Evolutionary conservation across 2,113 vertebrate genomes (phyloP).

Genomic region (Silurus meridionalis): DNA sequence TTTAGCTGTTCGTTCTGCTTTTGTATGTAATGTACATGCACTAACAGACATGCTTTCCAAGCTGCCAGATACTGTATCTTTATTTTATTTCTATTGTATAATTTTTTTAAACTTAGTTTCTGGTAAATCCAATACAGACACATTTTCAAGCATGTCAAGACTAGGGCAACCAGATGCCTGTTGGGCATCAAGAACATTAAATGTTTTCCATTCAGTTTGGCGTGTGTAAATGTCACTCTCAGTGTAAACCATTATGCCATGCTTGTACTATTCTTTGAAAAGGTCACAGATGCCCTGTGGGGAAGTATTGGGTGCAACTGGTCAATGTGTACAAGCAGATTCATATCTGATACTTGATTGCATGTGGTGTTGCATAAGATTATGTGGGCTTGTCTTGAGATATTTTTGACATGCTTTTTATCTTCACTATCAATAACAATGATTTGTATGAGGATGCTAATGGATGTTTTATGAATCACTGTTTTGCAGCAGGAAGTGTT

Average conservation of each 20-base stretch:
- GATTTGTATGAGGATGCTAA: not conserved
- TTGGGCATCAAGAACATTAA: constrained; percentile 52
- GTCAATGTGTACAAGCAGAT: not conserved
- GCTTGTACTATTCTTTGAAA: constrained; percentile 63
- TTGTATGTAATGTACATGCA: not conserved
- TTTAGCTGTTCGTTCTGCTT: not conserved
- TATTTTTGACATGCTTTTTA: not conserved
- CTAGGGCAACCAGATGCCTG: constrained; percentile 19
- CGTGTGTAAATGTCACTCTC: constrained; percentile 70
- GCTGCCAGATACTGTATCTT: not conserved
- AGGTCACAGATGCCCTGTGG: constrained; percentile 66
- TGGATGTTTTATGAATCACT: not conserved
- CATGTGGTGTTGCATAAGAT: not conserved
- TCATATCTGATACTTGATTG: not conserved
- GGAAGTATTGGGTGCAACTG: constrained; percentile 47
- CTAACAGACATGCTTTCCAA: constrained; percentile 30
- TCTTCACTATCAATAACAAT: not conserved
- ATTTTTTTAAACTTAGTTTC: not conserved
- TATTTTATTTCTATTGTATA: not conserved
- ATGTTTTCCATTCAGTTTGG: constrained; percentile 51
- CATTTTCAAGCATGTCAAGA: not conserved
- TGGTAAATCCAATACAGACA: not conserved
- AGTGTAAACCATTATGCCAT: constrained; percentile 66
- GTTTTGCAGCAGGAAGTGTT: not conserved
- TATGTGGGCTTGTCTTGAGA: not conserved